A percentile compares a stretch with the other conserved stretches of the same genome.
These are phyloP conservation scores for Daphoenositta chrysoptera DNA, from an alignment of 2,113 vertebrate genomes.

Conservation along the genomic window DNA sequence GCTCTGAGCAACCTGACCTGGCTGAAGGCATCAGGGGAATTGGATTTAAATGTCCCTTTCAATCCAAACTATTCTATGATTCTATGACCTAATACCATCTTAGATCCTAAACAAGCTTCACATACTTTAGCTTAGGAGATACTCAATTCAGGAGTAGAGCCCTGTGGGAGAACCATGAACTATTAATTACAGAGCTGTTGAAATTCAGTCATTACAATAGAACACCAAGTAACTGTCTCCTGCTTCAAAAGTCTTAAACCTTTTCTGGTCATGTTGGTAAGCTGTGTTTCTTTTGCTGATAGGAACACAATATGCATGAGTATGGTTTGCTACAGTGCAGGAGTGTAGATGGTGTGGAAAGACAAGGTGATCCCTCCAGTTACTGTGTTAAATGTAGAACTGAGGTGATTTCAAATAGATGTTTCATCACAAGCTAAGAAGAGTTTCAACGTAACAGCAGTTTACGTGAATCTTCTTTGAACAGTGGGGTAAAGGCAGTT, in stretches of 20 bases:
- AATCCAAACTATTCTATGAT: not conserved
- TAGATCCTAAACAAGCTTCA: not conserved
- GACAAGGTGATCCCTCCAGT: not conserved
- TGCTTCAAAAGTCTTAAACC: not conserved
- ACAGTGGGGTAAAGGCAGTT: not conserved
- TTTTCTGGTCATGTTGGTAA: not conserved
- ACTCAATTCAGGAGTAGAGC: not conserved
- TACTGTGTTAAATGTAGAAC: not conserved
- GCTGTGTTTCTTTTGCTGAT: not conserved
- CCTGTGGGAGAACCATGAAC: not conserved
- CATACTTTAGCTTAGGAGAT: not conserved
- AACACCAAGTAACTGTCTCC: not conserved
- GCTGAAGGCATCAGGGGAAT: not conserved
- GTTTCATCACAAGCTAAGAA: not conserved
- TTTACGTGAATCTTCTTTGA: not conserved
- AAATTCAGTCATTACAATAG: not conserved
- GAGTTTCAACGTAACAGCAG: not conserved
- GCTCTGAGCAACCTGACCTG: not conserved
- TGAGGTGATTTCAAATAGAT: not conserved
- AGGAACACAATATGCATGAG: accelerated
- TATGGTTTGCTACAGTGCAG: not conserved
- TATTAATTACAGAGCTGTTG: not conserved
- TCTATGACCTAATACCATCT: not conserved
- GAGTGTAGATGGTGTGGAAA: not conserved
- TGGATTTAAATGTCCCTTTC: not conserved